phyloP scores from a whole-genome alignment of 2,797 vertebrate genomes.

The Allobates femoralis region DNA sequence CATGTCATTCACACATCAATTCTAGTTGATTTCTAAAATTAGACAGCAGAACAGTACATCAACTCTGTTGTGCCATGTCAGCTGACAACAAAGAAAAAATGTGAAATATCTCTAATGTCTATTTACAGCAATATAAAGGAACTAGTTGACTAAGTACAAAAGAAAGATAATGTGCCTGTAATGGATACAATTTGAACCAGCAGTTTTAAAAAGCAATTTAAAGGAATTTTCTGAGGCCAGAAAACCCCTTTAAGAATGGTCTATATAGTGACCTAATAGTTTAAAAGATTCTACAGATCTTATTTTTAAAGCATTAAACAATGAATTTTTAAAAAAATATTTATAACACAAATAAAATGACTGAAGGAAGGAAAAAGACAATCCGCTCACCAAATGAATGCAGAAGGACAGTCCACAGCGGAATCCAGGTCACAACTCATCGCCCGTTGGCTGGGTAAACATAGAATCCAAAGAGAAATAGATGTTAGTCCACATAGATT shows the following conservation, averaged over 20 bases:
- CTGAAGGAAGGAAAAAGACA: too few species aligned
- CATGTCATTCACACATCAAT: constrained; percentile 60
- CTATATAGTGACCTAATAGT: not conserved
- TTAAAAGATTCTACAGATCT: not conserved
- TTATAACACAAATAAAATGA: too few species aligned
- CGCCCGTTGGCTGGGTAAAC: too few species aligned
- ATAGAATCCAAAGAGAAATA: too few species aligned
- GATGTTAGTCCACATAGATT: too few species aligned
- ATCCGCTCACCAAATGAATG: too few species aligned
- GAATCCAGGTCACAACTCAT: too few species aligned
- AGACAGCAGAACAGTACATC: constrained; percentile 51
- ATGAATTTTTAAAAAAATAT: too few species aligned
- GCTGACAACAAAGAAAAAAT: constrained; percentile 51
- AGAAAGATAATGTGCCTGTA: not conserved
- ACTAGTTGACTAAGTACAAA: not conserved
- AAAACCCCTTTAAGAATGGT: not conserved
- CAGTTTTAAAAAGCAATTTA: not conserved
- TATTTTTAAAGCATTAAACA: not conserved
- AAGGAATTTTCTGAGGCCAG: too few species aligned
- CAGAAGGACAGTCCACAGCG: too few species aligned
- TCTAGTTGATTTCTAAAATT: constrained; percentile 62
- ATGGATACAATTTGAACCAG: not conserved
- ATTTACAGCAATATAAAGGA: constrained; percentile 38
- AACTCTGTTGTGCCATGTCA: constrained; percentile 37
- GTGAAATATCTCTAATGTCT: constrained; percentile 20